Base-by-base conservation (phyloP, 1,140 invertebrate species). In the Helicorthomorpha holstii region DNA sequence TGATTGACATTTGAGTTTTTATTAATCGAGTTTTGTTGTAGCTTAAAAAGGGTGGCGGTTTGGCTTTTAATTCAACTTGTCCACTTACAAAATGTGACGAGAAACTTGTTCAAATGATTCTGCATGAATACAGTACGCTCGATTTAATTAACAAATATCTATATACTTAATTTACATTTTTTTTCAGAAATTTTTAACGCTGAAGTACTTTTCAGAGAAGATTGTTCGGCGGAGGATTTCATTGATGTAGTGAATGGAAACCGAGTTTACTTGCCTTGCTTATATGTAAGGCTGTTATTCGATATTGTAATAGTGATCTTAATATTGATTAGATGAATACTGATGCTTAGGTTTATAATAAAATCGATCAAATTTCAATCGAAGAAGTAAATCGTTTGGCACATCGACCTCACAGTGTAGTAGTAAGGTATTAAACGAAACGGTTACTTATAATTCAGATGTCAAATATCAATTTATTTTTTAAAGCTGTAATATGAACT, bases 291-390 rank as follows among this genome's bases (percentile, higher is more conserved):
- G n/a, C n/a, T n/a, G n/a, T n/a, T n/a, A n/a, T 48, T 10, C 14
- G 7, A 47, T 48, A 49, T 14, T 51, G 43, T 45, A 3, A 21
- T n/a, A 23, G 16, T 7, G 46, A 7, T 46, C 26, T 49, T 19
- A 3, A 22, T 45, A 51, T 22, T 19, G 10, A 57, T 27, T 54
- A 7, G 7, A 14, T 47, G 22, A 64, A 62, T 49, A 54, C 59
- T 16, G 60, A 46, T 22, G 4, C 19, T 46, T 46, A 75, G 65
- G 71, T 97, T 46, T 98, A 98, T 71, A 99, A 98, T 70, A 99
- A 99, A 78, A 96, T 99, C 60, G 95, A 99, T 83, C 93, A 98
- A 72, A 91, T 98, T 60, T 96, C 92, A 24, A 92, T 99, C 58
- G 94, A 99, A 70, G 94, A 98, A 73, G 88, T 99, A 3, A 89